These are phyloP conservation scores for Cephonodes hylas DNA, from an alignment of 2,888 invertebrate genomes.

Conservation along the genomic window DNA sequence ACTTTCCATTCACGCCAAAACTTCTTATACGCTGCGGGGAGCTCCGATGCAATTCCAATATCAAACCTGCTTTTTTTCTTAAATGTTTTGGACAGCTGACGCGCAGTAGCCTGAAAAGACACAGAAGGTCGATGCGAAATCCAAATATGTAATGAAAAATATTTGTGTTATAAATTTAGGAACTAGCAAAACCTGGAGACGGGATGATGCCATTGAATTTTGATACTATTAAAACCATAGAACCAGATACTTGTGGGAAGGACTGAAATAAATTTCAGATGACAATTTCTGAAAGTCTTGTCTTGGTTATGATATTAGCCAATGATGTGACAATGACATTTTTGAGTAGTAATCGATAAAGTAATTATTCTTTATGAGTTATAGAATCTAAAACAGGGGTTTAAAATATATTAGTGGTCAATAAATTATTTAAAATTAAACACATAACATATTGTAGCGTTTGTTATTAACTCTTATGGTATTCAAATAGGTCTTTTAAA, in stretches of 20 bases:
- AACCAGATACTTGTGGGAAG: constrained; percentile 11
- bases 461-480: no score
- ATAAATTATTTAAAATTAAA: no score
- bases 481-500: no score
- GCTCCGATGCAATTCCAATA: constrained; percentile 83
- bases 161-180: background rate
- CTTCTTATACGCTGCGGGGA: constrained; percentile 91
- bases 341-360: background rate
- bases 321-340: background rate
- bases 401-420: no score
- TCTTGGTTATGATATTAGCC: background rate
- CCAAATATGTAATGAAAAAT: background rate
- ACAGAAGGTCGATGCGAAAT: constrained; percentile 34
- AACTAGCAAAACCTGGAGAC: constrained; percentile 53
- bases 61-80: constrained; percentile 81
- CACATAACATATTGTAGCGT: no score
- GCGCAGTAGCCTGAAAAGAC: constrained; percentile 67
- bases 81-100: constrained; percentile 73
- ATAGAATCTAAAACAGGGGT: no score
- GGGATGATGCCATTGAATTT: constrained; percentile 68
- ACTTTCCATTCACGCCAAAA: constrained; percentile 93
- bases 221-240: constrained; percentile 33
- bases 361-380: no score
- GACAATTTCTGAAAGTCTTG: background rate
- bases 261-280: constrained; percentile 19